Evolutionary conservation across 2,888 invertebrate genomes (phyloP).

Genomic region (Octonoba sinensis): DNA sequence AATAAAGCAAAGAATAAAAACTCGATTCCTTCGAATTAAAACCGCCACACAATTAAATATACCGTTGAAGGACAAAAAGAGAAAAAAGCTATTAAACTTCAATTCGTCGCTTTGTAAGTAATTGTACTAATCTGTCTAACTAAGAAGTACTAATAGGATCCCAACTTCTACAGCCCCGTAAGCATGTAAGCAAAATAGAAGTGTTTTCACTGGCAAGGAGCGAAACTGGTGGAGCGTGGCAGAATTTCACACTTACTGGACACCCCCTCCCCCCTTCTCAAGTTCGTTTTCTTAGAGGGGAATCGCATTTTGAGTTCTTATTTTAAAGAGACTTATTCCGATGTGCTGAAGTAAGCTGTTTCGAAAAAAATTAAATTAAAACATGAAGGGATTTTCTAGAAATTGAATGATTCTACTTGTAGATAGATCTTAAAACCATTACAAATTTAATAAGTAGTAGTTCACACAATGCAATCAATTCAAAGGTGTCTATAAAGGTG

Average conservation of each 20-base stretch:
- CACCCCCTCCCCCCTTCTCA: constrained; percentile 30
- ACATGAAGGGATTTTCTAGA: no score
- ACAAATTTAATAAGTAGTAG: no score
- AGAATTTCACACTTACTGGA: constrained; percentile 53
- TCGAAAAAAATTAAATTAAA: constrained; percentile 1
- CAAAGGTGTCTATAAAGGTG: no score
- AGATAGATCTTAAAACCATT: no score
- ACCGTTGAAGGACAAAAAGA: constrained; percentile 13
- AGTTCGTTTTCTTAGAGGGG: constrained; percentile 59
- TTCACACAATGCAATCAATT: no score
- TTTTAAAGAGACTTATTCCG: constrained; percentile 60
- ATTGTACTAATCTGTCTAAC: constrained; percentile 60
- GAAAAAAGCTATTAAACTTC: constrained; percentile 6
- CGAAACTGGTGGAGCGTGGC: constrained; percentile 50
- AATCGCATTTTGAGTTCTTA: constrained; percentile 59
- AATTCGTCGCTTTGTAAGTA: constrained; percentile 34
- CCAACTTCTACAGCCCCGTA: constrained; percentile 43
- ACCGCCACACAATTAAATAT: constrained; percentile 26
- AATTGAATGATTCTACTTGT: no score
- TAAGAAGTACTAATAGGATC: constrained; percentile 44
- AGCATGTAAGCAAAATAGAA: constrained; percentile 35
- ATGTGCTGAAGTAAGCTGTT: constrained; percentile 25
- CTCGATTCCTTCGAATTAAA: constrained; percentile 39
- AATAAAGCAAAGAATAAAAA: constrained; percentile 5
- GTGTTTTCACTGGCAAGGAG: constrained; percentile 42